phyloP scores from a whole-genome alignment of 2,797 vertebrate genomes.

The Echeneis naucrates region DNA sequence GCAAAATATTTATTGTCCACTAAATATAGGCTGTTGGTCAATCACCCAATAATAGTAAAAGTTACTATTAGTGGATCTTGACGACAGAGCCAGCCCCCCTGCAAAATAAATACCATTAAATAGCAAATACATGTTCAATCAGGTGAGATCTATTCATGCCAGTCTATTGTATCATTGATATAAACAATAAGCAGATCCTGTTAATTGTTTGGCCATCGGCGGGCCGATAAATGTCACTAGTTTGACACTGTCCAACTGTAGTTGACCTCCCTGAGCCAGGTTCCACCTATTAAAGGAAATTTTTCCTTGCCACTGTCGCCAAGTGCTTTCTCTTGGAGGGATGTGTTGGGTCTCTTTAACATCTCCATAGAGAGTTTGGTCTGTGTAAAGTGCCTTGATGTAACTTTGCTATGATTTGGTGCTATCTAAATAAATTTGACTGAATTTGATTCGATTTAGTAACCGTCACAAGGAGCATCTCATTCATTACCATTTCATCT shows the following conservation, averaged over 20 bases:
- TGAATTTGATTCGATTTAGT: no score
- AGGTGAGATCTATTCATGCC: neutral
- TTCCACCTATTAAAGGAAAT: no score
- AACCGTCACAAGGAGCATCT: neutral
- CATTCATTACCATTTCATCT: neutral
- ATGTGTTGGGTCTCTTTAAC: no score
- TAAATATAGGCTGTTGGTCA: constrained; percentile 10
- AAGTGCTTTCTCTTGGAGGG: no score
- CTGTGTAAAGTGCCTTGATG: no score
- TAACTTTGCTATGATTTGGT: no score
- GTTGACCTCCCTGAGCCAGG: no score
- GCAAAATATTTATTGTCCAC: constrained; percentile 33
- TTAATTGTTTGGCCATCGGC: neutral
- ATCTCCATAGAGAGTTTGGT: no score
- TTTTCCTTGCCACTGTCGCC: no score
- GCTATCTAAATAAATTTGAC: no score
- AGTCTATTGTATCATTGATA: neutral
- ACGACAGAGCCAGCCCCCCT: no score
- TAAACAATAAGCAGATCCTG: neutral
- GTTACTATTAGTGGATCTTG: neutral
- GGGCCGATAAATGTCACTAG: neutral
- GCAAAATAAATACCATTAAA: neutral
- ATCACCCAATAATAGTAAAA: constrained; percentile 19
- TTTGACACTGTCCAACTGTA: neutral
- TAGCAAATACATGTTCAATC: no score